phyloP scores from a whole-genome alignment of 2,888 invertebrate species.

The Aphrophora alni region DNA sequence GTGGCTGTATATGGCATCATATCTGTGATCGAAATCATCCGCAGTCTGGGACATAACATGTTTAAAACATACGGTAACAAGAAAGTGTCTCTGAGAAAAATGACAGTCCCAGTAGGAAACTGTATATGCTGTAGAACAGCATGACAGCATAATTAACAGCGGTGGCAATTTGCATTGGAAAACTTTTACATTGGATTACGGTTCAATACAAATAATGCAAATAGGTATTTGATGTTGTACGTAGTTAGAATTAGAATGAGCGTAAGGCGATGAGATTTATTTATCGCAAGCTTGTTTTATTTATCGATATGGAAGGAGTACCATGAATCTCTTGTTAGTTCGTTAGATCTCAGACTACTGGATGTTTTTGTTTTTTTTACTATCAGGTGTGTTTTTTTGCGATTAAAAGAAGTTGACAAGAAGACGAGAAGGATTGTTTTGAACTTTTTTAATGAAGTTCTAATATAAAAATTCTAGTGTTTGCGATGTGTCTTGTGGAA shows the following conservation, averaged over 20 bases:
- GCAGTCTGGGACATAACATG: not conserved
- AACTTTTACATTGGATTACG: not conserved
- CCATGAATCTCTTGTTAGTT: not conserved
- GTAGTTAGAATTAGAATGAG: not conserved
- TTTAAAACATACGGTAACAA: not conserved
- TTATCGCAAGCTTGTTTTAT: not conserved
- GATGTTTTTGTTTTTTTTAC: not conserved
- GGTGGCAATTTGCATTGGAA: not conserved
- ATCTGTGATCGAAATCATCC: not conserved
- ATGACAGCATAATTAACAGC: not conserved
- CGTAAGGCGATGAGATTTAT: not conserved
- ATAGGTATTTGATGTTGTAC: not conserved
- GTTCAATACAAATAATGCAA: not conserved
- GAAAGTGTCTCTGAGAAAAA: constrained; percentile 2
- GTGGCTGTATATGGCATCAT: not conserved
- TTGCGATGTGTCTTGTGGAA: no score
- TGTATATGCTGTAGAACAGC: not conserved
- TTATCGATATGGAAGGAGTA: not conserved
- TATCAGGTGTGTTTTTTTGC: not conserved
- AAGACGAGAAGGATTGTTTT: no score
- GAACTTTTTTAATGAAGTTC: no score
- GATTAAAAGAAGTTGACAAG: not conserved
- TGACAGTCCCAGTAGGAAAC: not conserved
- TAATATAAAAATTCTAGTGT: no score
- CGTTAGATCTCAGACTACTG: not conserved